Conservation (phyloP, 2,888 invertebrate genomes). For the Urechis unicinctus region DNA sequence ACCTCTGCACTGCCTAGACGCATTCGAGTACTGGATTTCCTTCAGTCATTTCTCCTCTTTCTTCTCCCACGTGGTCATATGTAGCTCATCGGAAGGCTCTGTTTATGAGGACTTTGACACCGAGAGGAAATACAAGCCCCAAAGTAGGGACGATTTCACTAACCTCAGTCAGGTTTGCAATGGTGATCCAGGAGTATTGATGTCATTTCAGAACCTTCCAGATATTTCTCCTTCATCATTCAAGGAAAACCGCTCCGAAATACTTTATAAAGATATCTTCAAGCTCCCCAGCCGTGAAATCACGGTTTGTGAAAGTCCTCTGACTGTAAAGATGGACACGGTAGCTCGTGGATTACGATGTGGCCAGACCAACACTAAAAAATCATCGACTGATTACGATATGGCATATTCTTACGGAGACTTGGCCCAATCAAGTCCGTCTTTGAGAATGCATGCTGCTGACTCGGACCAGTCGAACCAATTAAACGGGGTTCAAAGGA, state of each 20-base stretch:
- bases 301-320: slow-evolving; percentile 7
- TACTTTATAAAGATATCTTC: neutral
- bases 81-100: slow-evolving; percentile 34
- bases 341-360: no score
- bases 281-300: slow-evolving; percentile 4
- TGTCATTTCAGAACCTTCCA: neutral
- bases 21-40: slow-evolving; percentile 40
- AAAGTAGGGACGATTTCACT: neutral
- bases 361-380: neutral
- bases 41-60: slow-evolving; percentile 36
- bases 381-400: neutral
- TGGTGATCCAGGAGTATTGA: neutral
- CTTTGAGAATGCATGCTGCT: no score
- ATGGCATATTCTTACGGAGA: neutral
- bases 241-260: neutral
- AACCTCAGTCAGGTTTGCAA: neutral
- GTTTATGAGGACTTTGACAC: slow-evolving; percentile 26
- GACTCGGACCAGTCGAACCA: no score
- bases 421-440: neutral
- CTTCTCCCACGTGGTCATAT: slow-evolving; percentile 38
- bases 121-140: neutral
- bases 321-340: slow-evolving; percentile 5
- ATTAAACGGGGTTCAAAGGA: neutral
- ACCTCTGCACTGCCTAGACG: slow-evolving; percentile 31
- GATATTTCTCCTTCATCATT: no score